Conservation (phyloP, 2,888 invertebrate genomes). For the Schizaphis graminum region DNA sequence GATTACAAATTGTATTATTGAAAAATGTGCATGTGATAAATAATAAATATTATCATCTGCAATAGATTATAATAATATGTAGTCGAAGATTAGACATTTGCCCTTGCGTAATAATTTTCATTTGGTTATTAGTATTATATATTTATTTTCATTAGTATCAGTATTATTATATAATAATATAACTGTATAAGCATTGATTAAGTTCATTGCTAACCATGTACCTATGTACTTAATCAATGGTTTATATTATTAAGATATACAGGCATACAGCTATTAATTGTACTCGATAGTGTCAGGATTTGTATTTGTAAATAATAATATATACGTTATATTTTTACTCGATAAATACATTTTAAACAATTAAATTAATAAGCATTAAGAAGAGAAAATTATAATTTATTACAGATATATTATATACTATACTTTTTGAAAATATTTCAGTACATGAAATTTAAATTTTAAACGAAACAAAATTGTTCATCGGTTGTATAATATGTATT, state of each 20-base stretch:
- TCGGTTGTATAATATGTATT: not conserved
- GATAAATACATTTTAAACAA: not conserved
- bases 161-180: not conserved
- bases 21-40: not conserved
- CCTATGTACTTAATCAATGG: not conserved
- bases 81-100: not conserved
- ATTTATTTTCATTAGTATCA: not conserved
- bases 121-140: not conserved
- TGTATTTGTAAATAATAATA: not conserved
- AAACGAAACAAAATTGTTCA: not conserved
- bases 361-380: not conserved
- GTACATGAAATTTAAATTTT: not conserved
- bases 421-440: not conserved
- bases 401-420: not conserved
- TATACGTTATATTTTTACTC: not conserved
- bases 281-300: not conserved
- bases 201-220: not conserved
- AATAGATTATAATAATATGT: not conserved
- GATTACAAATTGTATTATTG: not conserved
- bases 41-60: not conserved
- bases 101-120: not conserved
- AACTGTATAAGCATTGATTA: not conserved
- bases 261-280: not conserved
- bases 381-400: not conserved
- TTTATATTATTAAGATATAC: not conserved